These are phyloP conservation scores for Podilymbus podiceps DNA, from an alignment of 2,113 vertebrate genomes.

Conservation along the genomic window DNA sequence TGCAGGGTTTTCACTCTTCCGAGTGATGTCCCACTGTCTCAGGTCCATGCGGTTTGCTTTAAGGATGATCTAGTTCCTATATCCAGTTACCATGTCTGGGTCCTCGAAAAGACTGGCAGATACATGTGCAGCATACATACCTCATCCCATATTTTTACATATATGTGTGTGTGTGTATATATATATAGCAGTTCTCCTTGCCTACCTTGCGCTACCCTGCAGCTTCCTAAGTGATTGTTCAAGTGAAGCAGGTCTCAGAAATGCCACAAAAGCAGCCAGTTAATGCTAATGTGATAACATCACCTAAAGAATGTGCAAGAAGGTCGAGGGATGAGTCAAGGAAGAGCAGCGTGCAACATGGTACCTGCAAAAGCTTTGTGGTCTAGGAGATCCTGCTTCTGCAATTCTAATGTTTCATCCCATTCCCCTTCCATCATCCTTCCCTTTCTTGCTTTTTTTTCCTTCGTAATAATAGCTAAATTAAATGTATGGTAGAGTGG, in stretches of 20 bases:
- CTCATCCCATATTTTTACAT: not conserved
- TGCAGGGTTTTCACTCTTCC: not conserved
- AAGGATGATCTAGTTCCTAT: not conserved
- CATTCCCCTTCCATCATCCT: conserved; percentile 30
- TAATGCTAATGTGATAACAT: not conserved
- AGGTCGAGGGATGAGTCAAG: not conserved
- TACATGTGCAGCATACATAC: not conserved
- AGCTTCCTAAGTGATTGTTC: not conserved
- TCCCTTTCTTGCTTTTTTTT: not conserved
- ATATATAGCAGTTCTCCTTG: not conserved
- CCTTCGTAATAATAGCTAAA: not conserved
- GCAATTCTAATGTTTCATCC: not conserved
- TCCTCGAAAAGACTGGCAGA: not conserved
- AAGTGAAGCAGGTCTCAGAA: not conserved
- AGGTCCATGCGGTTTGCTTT: not conserved
- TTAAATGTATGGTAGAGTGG: not conserved
- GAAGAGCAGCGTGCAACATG: not conserved
- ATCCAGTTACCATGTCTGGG: not conserved
- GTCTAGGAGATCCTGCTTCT: not conserved
- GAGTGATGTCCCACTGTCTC: not conserved
- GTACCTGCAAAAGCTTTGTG: not conserved
- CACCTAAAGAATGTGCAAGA: not conserved
- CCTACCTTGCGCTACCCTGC: not conserved
- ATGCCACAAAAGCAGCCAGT: not conserved
- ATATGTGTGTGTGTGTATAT: not conserved